Conservation (phyloP, 2,888 invertebrate genomes). For the Deilephila elpenor region DNA sequence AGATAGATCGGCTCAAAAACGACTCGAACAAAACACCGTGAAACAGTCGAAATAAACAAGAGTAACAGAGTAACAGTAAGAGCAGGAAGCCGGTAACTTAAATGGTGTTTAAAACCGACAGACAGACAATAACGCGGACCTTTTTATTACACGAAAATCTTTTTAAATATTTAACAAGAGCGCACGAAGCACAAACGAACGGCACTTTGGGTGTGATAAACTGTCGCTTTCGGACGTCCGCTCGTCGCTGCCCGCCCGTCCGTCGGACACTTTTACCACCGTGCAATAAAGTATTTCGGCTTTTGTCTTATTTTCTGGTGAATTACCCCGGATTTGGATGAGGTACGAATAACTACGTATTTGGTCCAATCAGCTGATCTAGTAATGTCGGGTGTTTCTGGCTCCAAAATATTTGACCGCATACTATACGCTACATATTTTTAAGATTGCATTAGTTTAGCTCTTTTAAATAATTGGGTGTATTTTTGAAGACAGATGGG, state of each 20-base stretch:
- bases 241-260: slow-evolving; percentile 45
- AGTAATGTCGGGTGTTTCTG: neutral
- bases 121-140: slow-evolving; percentile 22
- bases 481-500: too few species aligned
- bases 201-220: slow-evolving; percentile 21
- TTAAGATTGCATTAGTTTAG: too few species aligned
- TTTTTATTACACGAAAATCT: slow-evolving; percentile 23
- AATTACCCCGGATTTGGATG: neutral
- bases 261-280: slow-evolving; percentile 61
- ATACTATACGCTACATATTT: too few species aligned
- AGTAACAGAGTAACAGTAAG: neutral
- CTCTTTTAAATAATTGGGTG: too few species aligned
- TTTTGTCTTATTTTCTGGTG: slow-evolving; percentile 3
- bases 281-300: slow-evolving; percentile 40
- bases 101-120: slow-evolving; percentile 25
- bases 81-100: slow-evolving; percentile 17
- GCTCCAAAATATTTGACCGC: too few species aligned
- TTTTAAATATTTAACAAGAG: slow-evolving; percentile 25
- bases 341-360: neutral
- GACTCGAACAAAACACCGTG: neutral
- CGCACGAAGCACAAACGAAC: neutral
- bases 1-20: neutral
- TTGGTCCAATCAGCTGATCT: neutral
- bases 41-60: slow-evolving; percentile 17
- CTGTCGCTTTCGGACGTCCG: slow-evolving; percentile 20